Conservation (phyloP, 2,797 vertebrate genomes). For the Chromis chromis region DNA sequence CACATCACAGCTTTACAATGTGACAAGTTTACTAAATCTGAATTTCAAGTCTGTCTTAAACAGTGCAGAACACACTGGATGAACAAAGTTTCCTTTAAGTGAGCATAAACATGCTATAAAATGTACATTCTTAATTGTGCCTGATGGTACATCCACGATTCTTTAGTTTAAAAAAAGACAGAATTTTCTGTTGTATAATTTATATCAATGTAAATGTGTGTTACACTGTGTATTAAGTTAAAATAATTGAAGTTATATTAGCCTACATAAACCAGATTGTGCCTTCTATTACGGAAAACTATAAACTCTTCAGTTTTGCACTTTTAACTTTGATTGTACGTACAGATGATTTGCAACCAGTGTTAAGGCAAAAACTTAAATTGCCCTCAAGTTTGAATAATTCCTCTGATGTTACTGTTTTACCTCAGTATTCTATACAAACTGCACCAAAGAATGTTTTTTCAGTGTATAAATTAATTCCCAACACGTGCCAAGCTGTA, state of each 20-base stretch:
- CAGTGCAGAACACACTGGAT: constrained; percentile 20
- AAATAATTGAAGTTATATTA: background rate
- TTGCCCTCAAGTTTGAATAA: constrained; percentile 12
- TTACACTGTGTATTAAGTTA: constrained; percentile 12
- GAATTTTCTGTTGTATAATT: background rate
- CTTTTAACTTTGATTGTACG: constrained; percentile 22
- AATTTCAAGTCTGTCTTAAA: constrained; percentile 6
- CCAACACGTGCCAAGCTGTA: constrained; percentile 45
- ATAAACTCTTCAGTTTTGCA: constrained; percentile 35
- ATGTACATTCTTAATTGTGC: background rate
- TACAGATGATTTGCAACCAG: constrained; percentile 23
- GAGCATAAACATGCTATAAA: background rate
- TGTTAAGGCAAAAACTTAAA: constrained; percentile 1
- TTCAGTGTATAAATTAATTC: constrained; percentile 13
- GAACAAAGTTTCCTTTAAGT: constrained; percentile 25
- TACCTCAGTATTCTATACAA: constrained; percentile 63
- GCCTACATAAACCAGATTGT: constrained; percentile 35
- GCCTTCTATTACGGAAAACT: constrained; percentile 45
- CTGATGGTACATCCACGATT: background rate
- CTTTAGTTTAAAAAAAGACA: background rate
- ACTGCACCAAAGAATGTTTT: constrained; percentile 58
- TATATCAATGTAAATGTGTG: constrained; percentile 21
- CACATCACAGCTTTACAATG: constrained; percentile 26
- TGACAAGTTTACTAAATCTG: constrained; percentile 23
- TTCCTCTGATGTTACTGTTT: constrained; percentile 29